phyloP scores from a whole-genome alignment of 53 echinoderm and acorn worm species.

The Paracentrotus lividus region DNA sequence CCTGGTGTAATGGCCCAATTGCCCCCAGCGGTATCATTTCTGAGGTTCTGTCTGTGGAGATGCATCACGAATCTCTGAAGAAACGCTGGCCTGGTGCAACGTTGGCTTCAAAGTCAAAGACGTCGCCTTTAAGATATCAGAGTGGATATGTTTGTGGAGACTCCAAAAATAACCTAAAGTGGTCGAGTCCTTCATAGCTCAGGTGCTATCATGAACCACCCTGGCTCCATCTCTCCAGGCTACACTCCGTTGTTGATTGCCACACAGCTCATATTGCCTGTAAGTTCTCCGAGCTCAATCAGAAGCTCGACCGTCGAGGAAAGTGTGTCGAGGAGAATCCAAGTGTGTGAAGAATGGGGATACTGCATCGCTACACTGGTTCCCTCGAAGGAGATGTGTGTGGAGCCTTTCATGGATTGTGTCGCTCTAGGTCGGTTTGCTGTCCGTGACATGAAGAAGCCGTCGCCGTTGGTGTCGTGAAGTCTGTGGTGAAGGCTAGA shows the following conservation, averaged over 20 bases:
- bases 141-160: constrained; percentile 63
- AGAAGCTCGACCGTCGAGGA: constrained; percentile 90
- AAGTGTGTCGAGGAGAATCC: constrained; percentile 85
- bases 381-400: constrained; percentile 89
- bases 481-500: constrained; percentile 71
- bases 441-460: constrained; percentile 95
- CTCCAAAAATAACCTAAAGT: constrained; percentile 19
- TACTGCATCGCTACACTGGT: constrained; percentile 75
- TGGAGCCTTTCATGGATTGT: constrained; percentile 80
- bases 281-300: constrained; percentile 77
- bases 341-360: constrained; percentile 83
- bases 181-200: constrained; percentile 54
- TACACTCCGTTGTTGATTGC: constrained; percentile 77
- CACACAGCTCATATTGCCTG: constrained; percentile 69
- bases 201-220: constrained; percentile 68
- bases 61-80: constrained; percentile 51
- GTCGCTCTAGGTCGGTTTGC: constrained; percentile 89
- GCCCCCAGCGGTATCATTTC: constrained; percentile 40
- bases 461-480: constrained; percentile 88
- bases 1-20: constrained; percentile 26
- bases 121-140: constrained; percentile 56
- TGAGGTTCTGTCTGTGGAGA: constrained; percentile 67
- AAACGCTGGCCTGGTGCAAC: constrained; percentile 37
- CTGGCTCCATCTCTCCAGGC: constrained; percentile 80
- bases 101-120: constrained; percentile 70